Evolutionary conservation across 2,888 invertebrate species (phyloP), one percentile per base, ranked within the genome.

Genomic region (Nephrotoma guestfalica): DNA sequence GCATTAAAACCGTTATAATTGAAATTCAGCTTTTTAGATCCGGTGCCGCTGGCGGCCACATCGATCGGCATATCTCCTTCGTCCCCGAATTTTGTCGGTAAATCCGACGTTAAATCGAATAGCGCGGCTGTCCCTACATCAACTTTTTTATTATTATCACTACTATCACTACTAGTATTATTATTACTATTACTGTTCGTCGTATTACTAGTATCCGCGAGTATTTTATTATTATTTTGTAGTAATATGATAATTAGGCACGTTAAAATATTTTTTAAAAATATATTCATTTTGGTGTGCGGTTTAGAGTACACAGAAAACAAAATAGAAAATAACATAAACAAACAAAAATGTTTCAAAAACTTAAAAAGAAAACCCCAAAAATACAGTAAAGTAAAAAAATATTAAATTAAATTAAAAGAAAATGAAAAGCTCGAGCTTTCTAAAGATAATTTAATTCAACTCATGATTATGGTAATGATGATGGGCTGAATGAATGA

Each of bases 61-160:
- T 71, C 71, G 11, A 71, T 30, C 71, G 71, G 71, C 4, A 4
- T 9, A 86, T 87, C 87, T 83, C 86, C 87, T 84, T 87, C 87
- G 41, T 87, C 87, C 18, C 87, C 87, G 41, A 87, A 87, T 86
- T 87, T 87, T 0, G 87, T 87, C 43, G 87, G 87, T 15, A 87
- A 84, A 87, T 87, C 87, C 18, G 71, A 71, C 0, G 71, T 71
- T 11, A 71, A 30, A 30, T 71, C 71, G 30, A 71, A 71, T 30
- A 71, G 71, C 30, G 71, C 18, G 30, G 71, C 7, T 30, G 71
- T 30, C 9, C 11, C 30, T 30, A 71, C 2, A 71, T 71, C 71
- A 71, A 71, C 71, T 71, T 71, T 71, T 71, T 71, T 71, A 71
- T 71, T 71, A 71, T 30, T 71, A 71, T 71, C 71, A 71, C 30